Evolutionary conservation across 2,113 vertebrate species (phyloP), one percentile per base, ranked within the genome.

Genomic region (Aptenodytes patagonicus): DNA sequence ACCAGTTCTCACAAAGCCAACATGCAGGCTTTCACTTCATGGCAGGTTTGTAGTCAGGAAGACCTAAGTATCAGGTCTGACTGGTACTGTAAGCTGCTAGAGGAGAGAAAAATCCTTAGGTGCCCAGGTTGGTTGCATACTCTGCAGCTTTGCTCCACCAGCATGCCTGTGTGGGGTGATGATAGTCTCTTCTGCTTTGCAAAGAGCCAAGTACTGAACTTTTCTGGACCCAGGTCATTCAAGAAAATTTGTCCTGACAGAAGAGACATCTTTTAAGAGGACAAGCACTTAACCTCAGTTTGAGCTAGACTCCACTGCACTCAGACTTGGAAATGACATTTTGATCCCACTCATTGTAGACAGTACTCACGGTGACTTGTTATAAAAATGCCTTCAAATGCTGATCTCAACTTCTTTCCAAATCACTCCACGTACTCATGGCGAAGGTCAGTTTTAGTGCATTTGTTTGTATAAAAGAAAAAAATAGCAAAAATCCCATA

Each of bases 111-210:
- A 80, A 34, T 25, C 29, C 34, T 36, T 52, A 61, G 40, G 40
- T 76, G 17, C 22, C 22, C 55, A 32, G 24, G 22, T 2, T 14
- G 18, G 11, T 68, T 58, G 34, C 34, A 22, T 2, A 31, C 4
- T 13, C 51, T n/a, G 5, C 17, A 54, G 15, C 24, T 73, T 20
- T 52, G 29, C 20, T 68, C 13, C 42, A 55, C 14, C 49, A 68
- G 7, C 32, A 38, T 0, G 0, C 10, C 65, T 34, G 22, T 14
- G 24, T 15, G 13, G 40, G 7, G 9, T 29, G 52, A 55, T 36
- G 26, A 31, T 1, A 51, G 36, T 36, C 15, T 38, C 25, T 54
- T 49, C 46, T 44, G 21, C 58, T 76, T 64, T 46, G 15, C 19
- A 19, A 87, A 44, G 16, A 79, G 22, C 16, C 31, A 42, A 44